phyloP scores from a whole-genome alignment of 2,797 vertebrate genomes.

The Hypotaenidia okinawae region DNA sequence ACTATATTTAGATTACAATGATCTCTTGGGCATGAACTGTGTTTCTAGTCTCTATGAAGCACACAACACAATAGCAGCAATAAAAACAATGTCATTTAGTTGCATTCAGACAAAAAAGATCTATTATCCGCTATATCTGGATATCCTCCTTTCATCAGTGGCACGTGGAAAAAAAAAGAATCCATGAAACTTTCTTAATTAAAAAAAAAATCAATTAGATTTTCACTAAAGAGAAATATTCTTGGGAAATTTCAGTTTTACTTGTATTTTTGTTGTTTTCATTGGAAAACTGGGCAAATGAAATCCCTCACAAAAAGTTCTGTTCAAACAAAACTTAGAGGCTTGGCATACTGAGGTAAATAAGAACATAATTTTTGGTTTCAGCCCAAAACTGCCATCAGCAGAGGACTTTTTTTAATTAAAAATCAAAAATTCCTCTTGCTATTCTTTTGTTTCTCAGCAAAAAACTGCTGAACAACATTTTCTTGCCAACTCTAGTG shows the following conservation, averaged over 20 bases:
- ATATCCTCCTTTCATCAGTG: conserved; percentile 24
- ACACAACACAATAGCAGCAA: not conserved
- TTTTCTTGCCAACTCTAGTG: conserved; percentile 52
- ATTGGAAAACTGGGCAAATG: not conserved
- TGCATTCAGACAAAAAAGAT: conserved; percentile 23
- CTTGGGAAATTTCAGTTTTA: not conserved
- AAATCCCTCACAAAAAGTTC: not conserved
- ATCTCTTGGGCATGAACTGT: conserved; percentile 43
- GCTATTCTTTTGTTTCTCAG: conserved; percentile 36
- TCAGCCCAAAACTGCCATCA: conserved; percentile 1
- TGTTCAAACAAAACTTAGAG: not conserved
- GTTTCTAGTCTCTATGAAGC: conserved; percentile 37
- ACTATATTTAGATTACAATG: conserved; percentile 61
- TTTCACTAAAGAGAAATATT: not conserved
- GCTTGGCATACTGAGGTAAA: not conserved
- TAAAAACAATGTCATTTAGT: conserved; percentile 40
- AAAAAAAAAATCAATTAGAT: not conserved
- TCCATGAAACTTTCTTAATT: not conserved
- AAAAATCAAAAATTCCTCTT: conserved; percentile 31
- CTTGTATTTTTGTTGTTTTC: not conserved
- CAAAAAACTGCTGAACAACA: conserved; percentile 24
- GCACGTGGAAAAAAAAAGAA: not conserved
- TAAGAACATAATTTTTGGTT: not conserved
- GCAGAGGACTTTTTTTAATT: conserved; percentile 34
- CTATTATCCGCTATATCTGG: conserved; percentile 30